phyloP scores from a whole-genome alignment of 2,797 vertebrate genomes.

The Aphelocoma californica region DNA sequence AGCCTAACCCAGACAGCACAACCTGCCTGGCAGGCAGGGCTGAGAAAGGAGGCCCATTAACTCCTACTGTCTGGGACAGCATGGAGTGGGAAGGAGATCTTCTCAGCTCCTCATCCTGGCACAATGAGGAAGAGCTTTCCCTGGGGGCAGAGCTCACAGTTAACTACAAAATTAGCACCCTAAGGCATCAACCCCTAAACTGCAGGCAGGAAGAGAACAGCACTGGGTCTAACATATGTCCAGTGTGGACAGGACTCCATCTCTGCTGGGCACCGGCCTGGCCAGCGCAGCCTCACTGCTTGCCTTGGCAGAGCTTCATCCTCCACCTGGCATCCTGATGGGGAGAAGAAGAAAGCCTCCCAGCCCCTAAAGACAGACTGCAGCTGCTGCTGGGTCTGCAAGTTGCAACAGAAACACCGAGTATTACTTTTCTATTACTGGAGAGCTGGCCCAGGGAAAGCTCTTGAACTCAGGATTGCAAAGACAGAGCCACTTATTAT shows the following conservation, averaged over 20 bases:
- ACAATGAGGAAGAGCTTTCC: neutral
- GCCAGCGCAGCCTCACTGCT: neutral
- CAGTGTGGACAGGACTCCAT: neutral
- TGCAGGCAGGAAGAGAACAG: neutral
- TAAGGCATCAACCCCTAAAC: neutral
- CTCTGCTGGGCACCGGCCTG: neutral
- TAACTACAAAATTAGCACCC: neutral
- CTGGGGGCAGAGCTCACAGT: neutral
- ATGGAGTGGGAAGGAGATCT: neutral
- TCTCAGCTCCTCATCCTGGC: neutral
- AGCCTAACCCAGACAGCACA: neutral
- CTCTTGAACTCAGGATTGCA: neutral
- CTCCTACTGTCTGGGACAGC: neutral
- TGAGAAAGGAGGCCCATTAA: neutral
- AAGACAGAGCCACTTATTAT: conserved; percentile 9
- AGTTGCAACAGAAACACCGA: neutral
- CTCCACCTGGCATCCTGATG: neutral
- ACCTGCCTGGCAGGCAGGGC: neutral
- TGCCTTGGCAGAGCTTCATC: neutral
- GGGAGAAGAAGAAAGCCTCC: neutral
- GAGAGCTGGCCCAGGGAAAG: neutral
- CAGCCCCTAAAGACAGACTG: neutral
- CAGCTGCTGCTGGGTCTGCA: neutral
- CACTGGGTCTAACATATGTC: accelerated
- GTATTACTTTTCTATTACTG: neutral